Percentiles rank a stretch among this genome's conserved stretches.
Evolutionary conservation across 2,797 vertebrate species (phyloP).

Genomic region (Falco cherrug): DNA sequence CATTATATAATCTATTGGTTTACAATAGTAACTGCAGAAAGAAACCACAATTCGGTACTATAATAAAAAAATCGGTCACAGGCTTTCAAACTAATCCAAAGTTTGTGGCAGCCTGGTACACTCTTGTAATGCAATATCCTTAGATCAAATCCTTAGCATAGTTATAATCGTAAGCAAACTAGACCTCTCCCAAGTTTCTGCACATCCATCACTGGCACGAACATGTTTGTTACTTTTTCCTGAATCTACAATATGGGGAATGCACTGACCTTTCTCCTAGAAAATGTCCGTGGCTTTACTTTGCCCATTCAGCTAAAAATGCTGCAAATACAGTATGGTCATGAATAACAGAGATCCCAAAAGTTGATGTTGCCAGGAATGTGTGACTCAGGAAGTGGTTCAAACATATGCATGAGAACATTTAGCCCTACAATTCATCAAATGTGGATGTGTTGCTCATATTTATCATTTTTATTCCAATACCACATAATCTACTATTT

Average conservation of each 20-base stretch:
- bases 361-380: slow-evolving; percentile 52
- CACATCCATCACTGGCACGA: not conserved
- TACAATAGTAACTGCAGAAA: not conserved
- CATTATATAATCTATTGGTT: not conserved
- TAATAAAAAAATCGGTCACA: not conserved
- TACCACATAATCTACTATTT: not conserved
- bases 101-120: not conserved
- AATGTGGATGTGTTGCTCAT: not conserved
- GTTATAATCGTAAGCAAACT: not conserved
- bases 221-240: not conserved
- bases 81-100: not conserved
- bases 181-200: not conserved
- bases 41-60: not conserved
- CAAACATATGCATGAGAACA: slow-evolving; percentile 61
- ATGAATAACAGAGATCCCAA: slow-evolving; percentile 61
- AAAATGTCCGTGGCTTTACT: not conserved
- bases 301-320: slow-evolving; percentile 35
- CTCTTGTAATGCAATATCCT: not conserved
- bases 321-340: not conserved
- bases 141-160: not conserved
- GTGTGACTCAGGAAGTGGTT: slow-evolving; percentile 60
- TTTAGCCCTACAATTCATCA: slow-evolving; percentile 57
- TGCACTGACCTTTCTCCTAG: too few relatives aligned
- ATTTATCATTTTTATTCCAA: slow-evolving; percentile 50
- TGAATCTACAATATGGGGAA: not conserved